Percentiles rank a stretch among this genome's conserved stretches.
Evolutionary conservation across 2,797 vertebrate species (phyloP).

Genomic region (Alfaro cultratus): DNA sequence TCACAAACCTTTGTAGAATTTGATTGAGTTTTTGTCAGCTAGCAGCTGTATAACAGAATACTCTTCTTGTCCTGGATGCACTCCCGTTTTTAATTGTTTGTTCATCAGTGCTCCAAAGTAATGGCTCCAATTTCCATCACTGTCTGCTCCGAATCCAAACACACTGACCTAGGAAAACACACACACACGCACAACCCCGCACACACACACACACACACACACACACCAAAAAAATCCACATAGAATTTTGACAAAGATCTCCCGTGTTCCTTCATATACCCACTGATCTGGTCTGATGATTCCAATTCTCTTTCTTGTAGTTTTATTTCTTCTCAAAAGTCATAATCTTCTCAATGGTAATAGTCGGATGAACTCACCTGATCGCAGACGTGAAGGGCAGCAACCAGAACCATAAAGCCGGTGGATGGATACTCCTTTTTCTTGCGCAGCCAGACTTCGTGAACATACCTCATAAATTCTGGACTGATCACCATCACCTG

Average conservation of each 20-base stretch:
- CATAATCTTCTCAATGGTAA: not conserved
- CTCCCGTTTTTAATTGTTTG: not conserved
- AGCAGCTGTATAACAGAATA: not conserved
- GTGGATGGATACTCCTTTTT: constrained; percentile 44
- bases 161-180: not conserved
- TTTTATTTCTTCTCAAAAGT: not conserved
- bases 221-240: not conserved
- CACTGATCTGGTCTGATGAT: too few relatives aligned
- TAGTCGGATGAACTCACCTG: not conserved
- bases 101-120: not conserved
- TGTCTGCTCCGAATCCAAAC: not conserved
- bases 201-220: not conserved
- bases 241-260: too few relatives aligned
- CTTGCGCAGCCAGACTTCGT: constrained; percentile 25
- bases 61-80: not conserved
- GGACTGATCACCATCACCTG: constrained; percentile 52
- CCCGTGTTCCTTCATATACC: too few relatives aligned
- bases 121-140: constrained; percentile 2
- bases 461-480: constrained; percentile 47
- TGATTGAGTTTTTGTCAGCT: not conserved
- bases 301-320: too few relatives aligned
- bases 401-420: constrained; percentile 41
- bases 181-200: too few relatives aligned
- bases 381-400: not conserved
- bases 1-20: not conserved